Percentiles rank a stretch among this genome's conserved stretches.
Conservation (phyloP, 2,113 vertebrate genomes). For the Halcyon senegalensis region DNA sequence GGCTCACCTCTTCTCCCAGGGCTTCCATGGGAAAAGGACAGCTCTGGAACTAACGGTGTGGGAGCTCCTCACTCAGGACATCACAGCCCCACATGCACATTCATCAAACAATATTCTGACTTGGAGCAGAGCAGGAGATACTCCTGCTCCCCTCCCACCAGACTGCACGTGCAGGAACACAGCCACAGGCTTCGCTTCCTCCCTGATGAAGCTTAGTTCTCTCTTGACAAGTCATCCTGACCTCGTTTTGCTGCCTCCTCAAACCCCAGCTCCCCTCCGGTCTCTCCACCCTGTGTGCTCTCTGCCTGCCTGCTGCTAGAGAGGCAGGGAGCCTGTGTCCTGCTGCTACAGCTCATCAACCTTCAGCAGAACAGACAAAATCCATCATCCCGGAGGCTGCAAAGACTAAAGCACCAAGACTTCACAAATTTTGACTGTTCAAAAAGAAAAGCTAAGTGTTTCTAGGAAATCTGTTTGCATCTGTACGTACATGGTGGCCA, state of each 20-base stretch:
- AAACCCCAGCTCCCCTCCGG: background rate
- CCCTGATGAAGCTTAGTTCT: background rate
- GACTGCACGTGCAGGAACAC: background rate
- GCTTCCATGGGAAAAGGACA: accelerated
- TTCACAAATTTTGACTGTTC: background rate
- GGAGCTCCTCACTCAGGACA: background rate
- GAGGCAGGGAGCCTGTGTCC: background rate
- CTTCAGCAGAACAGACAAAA: background rate
- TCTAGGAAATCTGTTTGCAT: background rate
- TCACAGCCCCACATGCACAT: accelerated
- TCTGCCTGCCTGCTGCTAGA: background rate
- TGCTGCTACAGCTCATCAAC: background rate
- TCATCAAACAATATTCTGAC: background rate
- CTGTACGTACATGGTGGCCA: background rate
- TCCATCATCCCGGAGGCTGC: background rate
- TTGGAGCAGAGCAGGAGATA: background rate
- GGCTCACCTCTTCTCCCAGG: accelerated
- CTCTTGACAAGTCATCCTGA: background rate
- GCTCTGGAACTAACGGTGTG: accelerated
- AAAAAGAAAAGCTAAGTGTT: background rate
- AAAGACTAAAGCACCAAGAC: background rate
- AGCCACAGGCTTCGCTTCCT: background rate
- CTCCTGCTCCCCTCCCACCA: accelerated
- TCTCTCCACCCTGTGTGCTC: background rate
- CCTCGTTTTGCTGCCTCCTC: background rate